Evolutionary conservation across 2,797 vertebrate species (phyloP).

Genomic region (Enteromius paludinosus): DNA sequence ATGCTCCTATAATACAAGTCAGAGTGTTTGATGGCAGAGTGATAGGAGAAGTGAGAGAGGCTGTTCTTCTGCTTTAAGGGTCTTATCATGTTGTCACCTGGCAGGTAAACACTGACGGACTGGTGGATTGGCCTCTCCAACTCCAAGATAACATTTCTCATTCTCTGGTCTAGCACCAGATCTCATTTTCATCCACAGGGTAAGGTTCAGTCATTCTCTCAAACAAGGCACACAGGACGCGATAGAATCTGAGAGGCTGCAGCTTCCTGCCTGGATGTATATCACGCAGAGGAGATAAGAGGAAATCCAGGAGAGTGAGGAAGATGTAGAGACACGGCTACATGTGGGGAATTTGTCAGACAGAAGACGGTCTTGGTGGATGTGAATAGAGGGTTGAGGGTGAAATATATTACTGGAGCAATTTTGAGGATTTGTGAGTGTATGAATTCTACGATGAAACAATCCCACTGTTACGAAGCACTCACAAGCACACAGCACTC

Average conservation of each 20-base stretch:
- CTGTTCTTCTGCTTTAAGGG: conserved; percentile 32
- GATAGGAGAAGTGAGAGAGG: conserved; percentile 7
- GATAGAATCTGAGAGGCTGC: conserved; percentile 37
- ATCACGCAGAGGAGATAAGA: conserved; percentile 54
- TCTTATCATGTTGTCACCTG: conserved; percentile 52
- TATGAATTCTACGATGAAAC: neutral
- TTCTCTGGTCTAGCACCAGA: conserved; percentile 41
- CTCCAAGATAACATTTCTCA: conserved; percentile 48
- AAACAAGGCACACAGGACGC: conserved; percentile 45
- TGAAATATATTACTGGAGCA: conserved; percentile 22
- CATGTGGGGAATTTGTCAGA: conserved; percentile 46
- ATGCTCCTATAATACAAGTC: conserved; percentile 33
- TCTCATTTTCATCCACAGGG: conserved; percentile 46
- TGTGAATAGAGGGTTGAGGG: conserved; percentile 26
- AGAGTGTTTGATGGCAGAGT: conserved; percentile 24
- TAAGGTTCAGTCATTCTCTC: conserved; percentile 44
- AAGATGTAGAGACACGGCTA: conserved; percentile 38
- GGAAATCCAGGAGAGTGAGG: conserved; percentile 33
- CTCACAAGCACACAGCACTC: neutral
- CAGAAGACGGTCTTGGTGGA: conserved; percentile 30
- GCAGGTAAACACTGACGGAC: conserved; percentile 48
- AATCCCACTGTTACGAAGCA: neutral
- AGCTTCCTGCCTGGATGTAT: conserved; percentile 48
- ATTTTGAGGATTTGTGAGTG: conserved; percentile 5
- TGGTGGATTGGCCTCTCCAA: conserved; percentile 34